Base-by-base conservation (phyloP, 1,140 invertebrate species). In the Dryas iulia region DNA sequence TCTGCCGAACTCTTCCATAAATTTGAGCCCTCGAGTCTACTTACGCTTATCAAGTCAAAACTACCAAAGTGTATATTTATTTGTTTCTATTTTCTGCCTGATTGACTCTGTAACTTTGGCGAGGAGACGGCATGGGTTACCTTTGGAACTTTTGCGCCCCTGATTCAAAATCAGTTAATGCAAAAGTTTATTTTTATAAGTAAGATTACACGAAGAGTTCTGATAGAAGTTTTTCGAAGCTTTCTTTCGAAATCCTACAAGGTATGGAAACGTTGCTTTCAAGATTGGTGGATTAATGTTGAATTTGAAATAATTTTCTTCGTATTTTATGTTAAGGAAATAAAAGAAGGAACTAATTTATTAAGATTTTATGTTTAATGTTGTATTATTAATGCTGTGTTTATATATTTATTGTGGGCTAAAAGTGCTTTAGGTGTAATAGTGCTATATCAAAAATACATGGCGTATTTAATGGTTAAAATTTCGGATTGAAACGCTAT, bases 101-200 rank as follows among this genome's bases (percentile, higher is more conserved):
- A 89, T 90, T 88, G 84, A 84, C 75, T 88, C 81, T 56, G 75
- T 71, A 89, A 88, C 78, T 88, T 86, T 66, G 28, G 52, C 58
- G 76, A 79, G 76, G 69, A 81, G 79, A 72, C 76, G 73, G 74
- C 71, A 76, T 79, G 77, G 76, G 79, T 79, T 83, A 84, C 82
- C 85, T 87, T 76, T 74, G 69, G 68, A 84, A 86, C 72, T 87
- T 86, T 74, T 67, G 76, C 83, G 73, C 77, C 81, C 80, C 81
- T 89, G 84, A 89, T 89, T 87, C 86, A 79, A 87, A 90, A 91
- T 89, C 90, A 90, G 91, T 91, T 92, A 92, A 92, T 92, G 92
- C 81, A 92, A 92, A 92, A 92, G 92, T 92, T 92, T 92, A 92
- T 92, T 92, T 92, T 92, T 92, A 92, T 92, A 92, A 92, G 92